phyloP scores from a whole-genome alignment of 2,888 invertebrate species.

The Polyploca ridens region DNA sequence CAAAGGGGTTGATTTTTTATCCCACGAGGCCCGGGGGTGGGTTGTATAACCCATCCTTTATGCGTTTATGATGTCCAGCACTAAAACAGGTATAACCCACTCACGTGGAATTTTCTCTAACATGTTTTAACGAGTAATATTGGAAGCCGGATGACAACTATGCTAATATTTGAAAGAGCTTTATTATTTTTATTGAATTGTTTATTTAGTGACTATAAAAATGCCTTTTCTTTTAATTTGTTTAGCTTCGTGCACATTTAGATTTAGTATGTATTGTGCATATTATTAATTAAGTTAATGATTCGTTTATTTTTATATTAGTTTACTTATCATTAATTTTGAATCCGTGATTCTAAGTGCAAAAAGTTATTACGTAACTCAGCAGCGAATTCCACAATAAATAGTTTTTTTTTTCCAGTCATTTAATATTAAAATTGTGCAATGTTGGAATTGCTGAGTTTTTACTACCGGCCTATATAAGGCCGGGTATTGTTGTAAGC shows the following conservation, averaged over 20 bases:
- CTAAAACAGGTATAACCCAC: constrained; percentile 58
- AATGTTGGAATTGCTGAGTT: neutral
- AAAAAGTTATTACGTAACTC: neutral
- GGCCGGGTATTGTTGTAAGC: constrained; percentile 6
- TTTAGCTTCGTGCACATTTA: no score
- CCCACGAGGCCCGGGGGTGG: constrained; percentile 25
- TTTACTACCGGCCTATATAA: neutral
- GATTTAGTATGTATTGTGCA: no score
- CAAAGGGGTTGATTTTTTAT: constrained; percentile 58
- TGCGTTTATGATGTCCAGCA: constrained; percentile 62
- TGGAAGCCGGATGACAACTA: constrained; percentile 31
- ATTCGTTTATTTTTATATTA: no score
- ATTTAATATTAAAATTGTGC: neutral
- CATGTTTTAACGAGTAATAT: constrained; percentile 41
- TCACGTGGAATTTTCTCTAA: constrained; percentile 40
- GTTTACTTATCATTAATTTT: no score
- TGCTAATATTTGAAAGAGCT: neutral
- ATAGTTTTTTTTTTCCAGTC: neutral
- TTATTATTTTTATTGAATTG: neutral
- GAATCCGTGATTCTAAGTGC: no score
- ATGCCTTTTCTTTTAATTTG: no score
- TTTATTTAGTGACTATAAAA: no score
- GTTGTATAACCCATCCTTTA: constrained; percentile 50
- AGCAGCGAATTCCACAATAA: neutral
- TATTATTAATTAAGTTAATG: no score